These are phyloP conservation scores for Aphaenogaster rudis DNA, from an alignment of 1,140 invertebrate genomes.

Conservation along the genomic window DNA sequence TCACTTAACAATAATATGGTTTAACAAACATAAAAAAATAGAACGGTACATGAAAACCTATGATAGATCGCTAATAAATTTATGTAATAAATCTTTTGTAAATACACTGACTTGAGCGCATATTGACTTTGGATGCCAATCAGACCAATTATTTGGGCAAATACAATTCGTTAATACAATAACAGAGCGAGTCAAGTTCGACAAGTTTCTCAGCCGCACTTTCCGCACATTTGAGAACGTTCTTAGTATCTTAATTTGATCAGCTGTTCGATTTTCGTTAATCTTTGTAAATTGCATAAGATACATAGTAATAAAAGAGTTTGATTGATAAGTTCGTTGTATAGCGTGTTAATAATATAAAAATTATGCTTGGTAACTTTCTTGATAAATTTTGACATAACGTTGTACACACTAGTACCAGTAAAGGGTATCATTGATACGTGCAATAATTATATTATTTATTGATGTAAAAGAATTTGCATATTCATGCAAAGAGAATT, in stretches of 20 bases:
- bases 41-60: neutral
- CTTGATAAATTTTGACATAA: neutral
- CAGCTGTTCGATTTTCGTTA: neutral
- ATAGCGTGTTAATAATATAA: neutral
- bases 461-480: constrained; percentile 22
- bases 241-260: neutral
- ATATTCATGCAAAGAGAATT: neutral
- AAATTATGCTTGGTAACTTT: neutral
- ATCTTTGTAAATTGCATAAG: neutral
- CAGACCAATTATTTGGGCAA: constrained; percentile 35
- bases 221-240: neutral
- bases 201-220: constrained; percentile 1
- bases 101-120: neutral
- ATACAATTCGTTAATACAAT: constrained; percentile 31
- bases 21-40: neutral
- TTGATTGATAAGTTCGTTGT: neutral
- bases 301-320: neutral
- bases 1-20: neutral
- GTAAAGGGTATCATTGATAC: neutral
- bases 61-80: neutral
- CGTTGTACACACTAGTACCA: neutral
- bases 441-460: neutral
- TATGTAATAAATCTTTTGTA: neutral
- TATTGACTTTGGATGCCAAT: constrained; percentile 27
- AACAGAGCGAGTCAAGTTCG: constrained; percentile 21